Percentiles rank a stretch among this genome's conserved stretches.
These are phyloP conservation scores for Anguilla rostrata DNA, from an alignment of 2,113 vertebrate species.

Conservation along the genomic window DNA sequence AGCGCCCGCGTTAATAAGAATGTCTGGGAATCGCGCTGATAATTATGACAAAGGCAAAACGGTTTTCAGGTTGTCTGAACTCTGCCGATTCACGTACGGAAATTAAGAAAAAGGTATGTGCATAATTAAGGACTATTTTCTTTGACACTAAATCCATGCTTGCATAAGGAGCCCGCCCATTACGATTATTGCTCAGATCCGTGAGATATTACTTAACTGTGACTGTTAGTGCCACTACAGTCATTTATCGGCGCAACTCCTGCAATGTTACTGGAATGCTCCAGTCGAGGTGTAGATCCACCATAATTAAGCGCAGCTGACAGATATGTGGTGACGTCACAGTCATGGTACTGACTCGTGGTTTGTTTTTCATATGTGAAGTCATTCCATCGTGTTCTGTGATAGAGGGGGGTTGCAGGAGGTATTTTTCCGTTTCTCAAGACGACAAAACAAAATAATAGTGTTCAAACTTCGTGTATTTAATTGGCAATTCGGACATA, in stretches of 20 bases:
- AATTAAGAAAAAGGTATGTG: neutral
- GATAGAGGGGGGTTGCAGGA: constrained; percentile 26
- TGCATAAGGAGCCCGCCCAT: neutral
- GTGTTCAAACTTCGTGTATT: neutral
- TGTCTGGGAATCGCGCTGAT: neutral
- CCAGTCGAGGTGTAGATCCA: neutral
- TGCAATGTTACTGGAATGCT: neutral
- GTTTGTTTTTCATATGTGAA: constrained; percentile 48
- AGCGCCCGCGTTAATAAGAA: neutral
- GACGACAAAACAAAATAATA: neutral
- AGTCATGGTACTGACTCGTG: constrained; percentile 40
- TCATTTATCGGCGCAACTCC: neutral
- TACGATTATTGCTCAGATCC: neutral
- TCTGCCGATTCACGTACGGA: neutral
- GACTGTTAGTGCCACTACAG: neutral
- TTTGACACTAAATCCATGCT: neutral
- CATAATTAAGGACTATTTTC: neutral
- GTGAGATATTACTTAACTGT: neutral
- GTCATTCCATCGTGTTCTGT: constrained; percentile 45
- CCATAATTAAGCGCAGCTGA: constrained; percentile 42
- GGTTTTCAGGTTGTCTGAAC: neutral
- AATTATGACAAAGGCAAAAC: neutral
- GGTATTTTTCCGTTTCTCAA: neutral
- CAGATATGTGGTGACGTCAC: constrained; percentile 41
- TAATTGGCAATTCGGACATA: too few species aligned